Base-by-base conservation (phyloP, 2,888 invertebrate species). In the Eretmocerus hayati region DNA sequence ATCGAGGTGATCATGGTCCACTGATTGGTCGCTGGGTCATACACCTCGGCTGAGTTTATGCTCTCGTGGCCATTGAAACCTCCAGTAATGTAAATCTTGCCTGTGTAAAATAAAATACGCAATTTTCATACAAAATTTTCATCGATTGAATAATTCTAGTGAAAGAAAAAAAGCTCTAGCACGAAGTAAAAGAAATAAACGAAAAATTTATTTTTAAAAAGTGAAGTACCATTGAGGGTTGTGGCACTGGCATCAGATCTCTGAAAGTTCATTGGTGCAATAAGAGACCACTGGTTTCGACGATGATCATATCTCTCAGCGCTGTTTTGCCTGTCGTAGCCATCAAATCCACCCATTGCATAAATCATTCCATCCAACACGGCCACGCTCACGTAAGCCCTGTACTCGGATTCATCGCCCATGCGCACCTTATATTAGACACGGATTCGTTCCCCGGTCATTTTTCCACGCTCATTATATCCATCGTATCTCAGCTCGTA, bases 11-110 rank as follows among this genome's bases (percentile, higher is more conserved):
- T 81, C 59, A 85, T 74, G 1, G 86, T 84, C 91, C 91, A 91
- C 64, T 87, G 86, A 72, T 90, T 88, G 5, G 79, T 76, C 49
- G 80, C 79, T 0, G 87, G 85, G 60, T 87, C 85, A 69, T 85
- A 91, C 42, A 85, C 78, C 66, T 91, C 90, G 3, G 85, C 88
- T 19, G 88, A 84, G 69, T 85, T 87, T 77, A 89, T 83, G 64
- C 91, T 88, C 64, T 90, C 89, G 64, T 87, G 87, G 0, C 94
- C 94, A 69, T 92, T 92, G 71, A 91, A 94, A 0, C 94, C 94
- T 2, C 94, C 92, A 44, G 83, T 83, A 57, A 87, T 84, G 71
- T 85, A 87, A 59, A 87, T 84, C 64, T 84, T 85, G 54, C 80
- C 85, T 86, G 51, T 2, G 2, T 26, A 35, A 5, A 3, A 23